Conservation (phyloP, 2,797 vertebrate species). For the Zenarchopterus dispar region DNA sequence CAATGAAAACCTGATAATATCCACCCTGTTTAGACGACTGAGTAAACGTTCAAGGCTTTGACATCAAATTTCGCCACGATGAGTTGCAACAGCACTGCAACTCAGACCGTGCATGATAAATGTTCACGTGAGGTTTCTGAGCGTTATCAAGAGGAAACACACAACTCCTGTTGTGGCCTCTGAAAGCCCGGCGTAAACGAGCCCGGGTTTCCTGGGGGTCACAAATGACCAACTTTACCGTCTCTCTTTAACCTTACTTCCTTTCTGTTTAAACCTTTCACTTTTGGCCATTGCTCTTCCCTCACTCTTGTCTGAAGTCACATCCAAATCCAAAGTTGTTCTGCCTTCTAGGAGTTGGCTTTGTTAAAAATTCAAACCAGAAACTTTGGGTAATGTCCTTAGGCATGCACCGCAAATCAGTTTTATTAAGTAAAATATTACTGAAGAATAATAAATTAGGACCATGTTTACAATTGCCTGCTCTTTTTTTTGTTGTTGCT, state of each 20-base stretch:
- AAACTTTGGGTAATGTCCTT: neutral
- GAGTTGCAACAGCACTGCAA: neutral
- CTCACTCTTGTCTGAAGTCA: slow-evolving; percentile 6
- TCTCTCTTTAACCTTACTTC: slow-evolving; percentile 50
- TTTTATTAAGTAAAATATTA: neutral
- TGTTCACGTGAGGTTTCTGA: slow-evolving; percentile 29
- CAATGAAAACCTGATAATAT: neutral
- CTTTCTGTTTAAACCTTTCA: slow-evolving; percentile 44
- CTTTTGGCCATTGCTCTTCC: neutral
- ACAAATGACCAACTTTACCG: slow-evolving; percentile 59
- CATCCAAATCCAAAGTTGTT: slow-evolving; percentile 8
- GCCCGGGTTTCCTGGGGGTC: slow-evolving; percentile 57
- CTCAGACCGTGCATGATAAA: neutral
- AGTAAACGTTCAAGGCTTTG: slow-evolving; percentile 3
- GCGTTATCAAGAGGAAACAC: slow-evolving; percentile 73
- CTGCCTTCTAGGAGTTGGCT: slow-evolving; percentile 14
- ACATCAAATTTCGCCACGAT: neutral
- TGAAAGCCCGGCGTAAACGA: slow-evolving; percentile 38
- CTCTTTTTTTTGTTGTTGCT: neutral
- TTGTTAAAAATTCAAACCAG: slow-evolving; percentile 21
- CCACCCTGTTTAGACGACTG: neutral
- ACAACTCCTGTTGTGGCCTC: slow-evolving; percentile 35
- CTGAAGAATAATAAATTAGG: slow-evolving; percentile 5
- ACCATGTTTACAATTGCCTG: no score
- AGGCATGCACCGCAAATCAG: neutral